Evolutionary conservation across 2,113 vertebrate genomes (phyloP).

Genomic region (Sturnus vulgaris): DNA sequence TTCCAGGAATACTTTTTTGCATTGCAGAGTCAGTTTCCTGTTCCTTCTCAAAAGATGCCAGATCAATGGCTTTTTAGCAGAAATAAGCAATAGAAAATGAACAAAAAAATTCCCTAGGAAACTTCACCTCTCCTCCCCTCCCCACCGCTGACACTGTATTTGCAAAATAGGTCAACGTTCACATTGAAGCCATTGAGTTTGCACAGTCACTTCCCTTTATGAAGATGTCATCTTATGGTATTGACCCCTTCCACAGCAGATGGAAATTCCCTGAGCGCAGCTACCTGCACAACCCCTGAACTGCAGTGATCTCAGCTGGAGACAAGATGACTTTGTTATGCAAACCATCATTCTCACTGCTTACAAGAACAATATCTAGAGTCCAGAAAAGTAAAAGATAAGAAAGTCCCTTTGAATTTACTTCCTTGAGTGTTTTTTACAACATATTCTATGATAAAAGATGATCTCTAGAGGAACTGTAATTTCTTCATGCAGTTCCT

Average conservation of each 20-base stretch:
- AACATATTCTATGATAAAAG: neutral
- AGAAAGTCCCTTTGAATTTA: neutral
- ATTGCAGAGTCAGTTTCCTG: slow-evolving; percentile 15
- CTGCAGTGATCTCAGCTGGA: neutral
- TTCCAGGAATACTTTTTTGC: neutral
- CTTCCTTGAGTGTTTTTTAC: neutral
- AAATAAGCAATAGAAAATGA: slow-evolving; percentile 14
- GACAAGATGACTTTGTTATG: neutral
- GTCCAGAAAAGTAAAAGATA: neutral
- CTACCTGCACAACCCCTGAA: neutral
- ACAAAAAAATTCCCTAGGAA: slow-evolving; percentile 1
- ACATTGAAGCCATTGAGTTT: neutral
- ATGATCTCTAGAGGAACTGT: neutral
- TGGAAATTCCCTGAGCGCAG: neutral
- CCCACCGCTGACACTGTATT: neutral
- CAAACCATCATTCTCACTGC: neutral
- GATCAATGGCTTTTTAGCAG: neutral
- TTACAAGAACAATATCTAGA: neutral
- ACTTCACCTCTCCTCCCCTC: slow-evolving; percentile 20
- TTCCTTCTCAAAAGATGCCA: neutral
- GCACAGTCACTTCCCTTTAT: slow-evolving; percentile 42
- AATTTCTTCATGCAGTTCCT: neutral
- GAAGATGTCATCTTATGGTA: slow-evolving; percentile 7
- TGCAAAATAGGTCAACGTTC: slow-evolving; percentile 19
- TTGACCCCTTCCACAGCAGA: neutral